These are phyloP conservation scores for Chrysopilus asiliformis DNA, from an alignment of 2,888 invertebrate species.

Conservation along the genomic window DNA sequence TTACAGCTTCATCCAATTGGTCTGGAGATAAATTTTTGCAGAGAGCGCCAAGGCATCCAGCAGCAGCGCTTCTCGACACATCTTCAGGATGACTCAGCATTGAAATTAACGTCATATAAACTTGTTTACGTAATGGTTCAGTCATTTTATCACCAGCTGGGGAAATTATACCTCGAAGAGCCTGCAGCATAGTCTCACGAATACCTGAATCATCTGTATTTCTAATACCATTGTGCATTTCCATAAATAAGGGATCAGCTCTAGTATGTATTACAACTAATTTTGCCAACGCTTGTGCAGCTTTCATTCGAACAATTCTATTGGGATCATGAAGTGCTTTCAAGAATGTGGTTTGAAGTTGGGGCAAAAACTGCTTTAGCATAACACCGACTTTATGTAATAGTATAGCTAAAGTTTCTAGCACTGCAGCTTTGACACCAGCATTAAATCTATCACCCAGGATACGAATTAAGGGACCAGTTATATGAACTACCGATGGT, in stretches of 20 bases:
- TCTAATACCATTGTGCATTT: constrained; percentile 77
- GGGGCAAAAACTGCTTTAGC: constrained; percentile 95
- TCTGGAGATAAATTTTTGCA: constrained; percentile 59
- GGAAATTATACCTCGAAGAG: constrained; percentile 68
- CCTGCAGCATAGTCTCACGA: constrained; percentile 85
- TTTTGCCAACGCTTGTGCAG: constrained; percentile 75
- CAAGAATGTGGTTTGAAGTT: constrained; percentile 94
- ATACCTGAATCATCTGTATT: constrained; percentile 72
- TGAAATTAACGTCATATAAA: constrained; percentile 52
- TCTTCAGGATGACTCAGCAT: constrained; percentile 68
- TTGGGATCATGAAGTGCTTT: constrained; percentile 87
- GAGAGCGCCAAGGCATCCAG: constrained; percentile 83
- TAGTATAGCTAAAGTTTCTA: constrained; percentile 86
- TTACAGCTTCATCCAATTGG: constrained; percentile 58
- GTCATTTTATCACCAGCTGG: constrained; percentile 84
- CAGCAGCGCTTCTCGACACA: constrained; percentile 62
- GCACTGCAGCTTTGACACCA: constrained; percentile 88
- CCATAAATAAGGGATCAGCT: constrained; percentile 88
- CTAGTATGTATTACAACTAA: constrained; percentile 84
- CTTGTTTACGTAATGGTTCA: constrained; percentile 58
- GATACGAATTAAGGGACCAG: constrained; percentile 94
- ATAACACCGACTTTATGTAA: constrained; percentile 86
- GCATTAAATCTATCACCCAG: constrained; percentile 89
- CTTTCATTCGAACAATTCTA: constrained; percentile 75
- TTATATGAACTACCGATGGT: constrained; percentile 92